Percentiles rank a stretch among this genome's conserved stretches.
Evolutionary conservation across 2,888 invertebrate genomes (phyloP).

Genomic region (Tinea pellionella): DNA sequence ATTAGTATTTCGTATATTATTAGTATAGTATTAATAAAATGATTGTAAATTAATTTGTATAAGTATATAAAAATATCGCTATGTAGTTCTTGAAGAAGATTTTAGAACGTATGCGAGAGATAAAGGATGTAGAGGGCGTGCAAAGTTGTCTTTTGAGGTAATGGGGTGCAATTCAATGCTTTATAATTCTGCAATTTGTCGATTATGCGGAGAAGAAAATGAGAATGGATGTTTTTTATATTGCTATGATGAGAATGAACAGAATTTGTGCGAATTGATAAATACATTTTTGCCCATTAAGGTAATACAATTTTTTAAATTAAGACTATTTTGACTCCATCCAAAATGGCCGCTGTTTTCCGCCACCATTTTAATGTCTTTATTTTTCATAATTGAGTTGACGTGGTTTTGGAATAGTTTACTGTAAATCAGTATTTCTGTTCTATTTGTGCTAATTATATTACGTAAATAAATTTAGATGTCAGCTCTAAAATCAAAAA

Average conservation of each 20-base stretch:
- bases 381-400: conserved; percentile 13
- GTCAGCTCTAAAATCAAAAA: no score
- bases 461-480: not conserved
- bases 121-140: conserved; percentile 55
- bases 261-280: conserved; percentile 73
- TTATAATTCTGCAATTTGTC: conserved; percentile 77
- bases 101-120: no score
- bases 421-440: not conserved
- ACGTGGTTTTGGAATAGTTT: not conserved
- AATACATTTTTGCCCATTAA: conserved; percentile 81
- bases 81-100: no score
- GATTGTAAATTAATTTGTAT: no score
- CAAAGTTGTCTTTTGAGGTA: not conserved
- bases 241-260: conserved; percentile 64
- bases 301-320: conserved; percentile 56
- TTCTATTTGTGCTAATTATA: not conserved
- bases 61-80: no score
- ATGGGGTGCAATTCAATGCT: conserved; percentile 38
- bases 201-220: conserved; percentile 82
- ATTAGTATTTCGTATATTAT: no score
- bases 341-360: conserved; percentile 44
- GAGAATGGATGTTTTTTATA: conserved; percentile 76
- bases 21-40: no score
- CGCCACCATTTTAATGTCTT: conserved; percentile 31
- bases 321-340: conserved; percentile 61